phyloP scores from a whole-genome alignment of 1,140 invertebrate species.

The Eriocheir sinensis region DNA sequence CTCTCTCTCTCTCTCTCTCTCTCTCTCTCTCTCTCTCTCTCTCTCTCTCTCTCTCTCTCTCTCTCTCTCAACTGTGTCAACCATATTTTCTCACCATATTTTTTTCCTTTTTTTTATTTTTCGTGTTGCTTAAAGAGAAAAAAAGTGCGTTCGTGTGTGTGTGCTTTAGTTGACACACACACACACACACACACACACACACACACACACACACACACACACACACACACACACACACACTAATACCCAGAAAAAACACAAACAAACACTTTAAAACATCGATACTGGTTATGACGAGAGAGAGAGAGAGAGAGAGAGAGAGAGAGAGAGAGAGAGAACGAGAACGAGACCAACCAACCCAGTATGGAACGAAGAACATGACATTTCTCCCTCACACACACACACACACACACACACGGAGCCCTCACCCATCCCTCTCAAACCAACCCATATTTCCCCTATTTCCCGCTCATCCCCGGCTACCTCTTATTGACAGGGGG shows the following conservation, averaged over 20 bases:
- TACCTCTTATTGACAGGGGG: too few relatives aligned
- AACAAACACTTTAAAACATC: neutral
- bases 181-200: neutral
- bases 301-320: constrained; percentile 14
- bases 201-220: neutral
- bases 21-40: too few relatives aligned
- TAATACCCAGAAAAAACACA: neutral
- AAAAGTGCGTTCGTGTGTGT: neutral
- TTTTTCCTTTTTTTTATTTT: too few relatives aligned
- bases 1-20: too few relatives aligned
- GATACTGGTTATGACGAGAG: neutral
- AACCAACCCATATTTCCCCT: too few relatives aligned
- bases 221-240: neutral
- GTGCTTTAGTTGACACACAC: neutral
- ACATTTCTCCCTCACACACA: too few relatives aligned
- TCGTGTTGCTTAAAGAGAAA: neutral
- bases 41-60: too few relatives aligned
- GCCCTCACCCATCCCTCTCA: too few relatives aligned
- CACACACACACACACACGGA: too few relatives aligned
- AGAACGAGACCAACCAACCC: neutral
- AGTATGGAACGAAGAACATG: neutral
- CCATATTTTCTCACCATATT: too few relatives aligned
- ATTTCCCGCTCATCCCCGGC: too few relatives aligned
- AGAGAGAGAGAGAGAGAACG: neutral
- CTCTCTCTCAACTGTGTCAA: too few relatives aligned